phyloP scores from a whole-genome alignment of 2,888 invertebrate species.

The Polylopha cassiicola region DNA sequence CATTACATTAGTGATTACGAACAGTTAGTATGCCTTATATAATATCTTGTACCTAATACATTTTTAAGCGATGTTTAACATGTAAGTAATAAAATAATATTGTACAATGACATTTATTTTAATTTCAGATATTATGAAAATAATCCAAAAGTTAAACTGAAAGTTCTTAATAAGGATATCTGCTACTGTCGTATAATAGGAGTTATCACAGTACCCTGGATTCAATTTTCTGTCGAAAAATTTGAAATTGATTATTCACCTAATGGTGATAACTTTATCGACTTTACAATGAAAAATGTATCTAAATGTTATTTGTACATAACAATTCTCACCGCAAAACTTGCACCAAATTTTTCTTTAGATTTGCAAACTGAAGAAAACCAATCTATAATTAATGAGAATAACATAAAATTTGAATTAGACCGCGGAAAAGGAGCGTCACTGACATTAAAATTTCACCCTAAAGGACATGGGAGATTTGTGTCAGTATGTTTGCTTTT shows the following conservation, averaged over 20 bases:
- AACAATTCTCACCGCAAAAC: slow-evolving; percentile 50
- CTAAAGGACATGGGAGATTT: slow-evolving; percentile 56
- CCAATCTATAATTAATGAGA: slow-evolving; percentile 41
- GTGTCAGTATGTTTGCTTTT: slow-evolving; percentile 53
- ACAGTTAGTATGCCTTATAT: slow-evolving; percentile 40
- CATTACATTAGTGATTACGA: slow-evolving; percentile 53
- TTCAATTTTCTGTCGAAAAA: slow-evolving; percentile 53
- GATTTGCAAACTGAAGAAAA: slow-evolving; percentile 41
- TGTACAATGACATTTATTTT: slow-evolving; percentile 5
- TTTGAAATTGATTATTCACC: slow-evolving; percentile 54
- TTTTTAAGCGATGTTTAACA: background rate
- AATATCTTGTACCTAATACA: no score
- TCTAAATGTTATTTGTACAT: slow-evolving; percentile 56
- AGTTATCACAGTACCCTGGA: slow-evolving; percentile 64
- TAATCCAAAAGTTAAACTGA: slow-evolving; percentile 55
- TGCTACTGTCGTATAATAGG: slow-evolving; percentile 56
- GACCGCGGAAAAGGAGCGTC: slow-evolving; percentile 34
- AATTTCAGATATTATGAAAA: slow-evolving; percentile 56
- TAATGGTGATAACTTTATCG: slow-evolving; percentile 38
- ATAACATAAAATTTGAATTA: slow-evolving; percentile 55
- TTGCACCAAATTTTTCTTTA: slow-evolving; percentile 53
- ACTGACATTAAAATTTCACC: slow-evolving; percentile 54
- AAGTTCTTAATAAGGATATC: slow-evolving; percentile 55
- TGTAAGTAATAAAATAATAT: slow-evolving; percentile 2
- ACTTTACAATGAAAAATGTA: slow-evolving; percentile 61